Evolutionary conservation across 2,888 invertebrate genomes (phyloP).

Genomic region (Fabriciana adippe): DNA sequence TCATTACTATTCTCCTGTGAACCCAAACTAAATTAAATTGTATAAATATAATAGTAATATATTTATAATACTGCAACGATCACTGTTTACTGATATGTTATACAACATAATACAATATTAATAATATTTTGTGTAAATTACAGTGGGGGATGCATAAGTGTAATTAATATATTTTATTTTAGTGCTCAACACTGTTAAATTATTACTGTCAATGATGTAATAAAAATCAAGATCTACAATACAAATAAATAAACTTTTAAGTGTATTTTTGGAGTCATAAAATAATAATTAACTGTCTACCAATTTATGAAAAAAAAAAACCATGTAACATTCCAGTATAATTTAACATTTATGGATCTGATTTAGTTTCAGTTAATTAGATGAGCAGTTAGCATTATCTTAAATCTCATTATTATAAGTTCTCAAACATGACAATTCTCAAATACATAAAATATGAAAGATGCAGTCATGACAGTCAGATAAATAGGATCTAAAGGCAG

Average conservation of each 20-base stretch:
- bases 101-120: conserved; percentile 1
- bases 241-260: too few species aligned
- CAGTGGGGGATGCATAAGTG: not conserved
- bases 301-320: too few species aligned
- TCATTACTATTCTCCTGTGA: conserved; percentile 22
- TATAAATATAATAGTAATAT: conserved; percentile 20
- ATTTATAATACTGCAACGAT: conserved; percentile 32
- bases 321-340: not conserved
- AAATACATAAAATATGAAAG: not conserved
- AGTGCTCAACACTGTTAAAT: too few species aligned
- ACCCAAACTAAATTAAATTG: conserved; percentile 16
- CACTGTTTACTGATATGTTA: conserved; percentile 31
- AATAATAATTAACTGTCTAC: too few species aligned
- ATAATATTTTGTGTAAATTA: not conserved
- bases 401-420: conserved; percentile 6
- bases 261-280: too few species aligned
- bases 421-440: conserved; percentile 17
- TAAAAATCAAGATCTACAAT: too few species aligned
- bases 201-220: too few species aligned
- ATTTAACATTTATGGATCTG: too few species aligned
- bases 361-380: not conserved
- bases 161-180: not conserved
- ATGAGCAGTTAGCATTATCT: conserved; percentile 7
- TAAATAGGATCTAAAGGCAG: conserved; percentile 62
- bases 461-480: conserved; percentile 45